Evolutionary conservation across 1,140 invertebrate species (phyloP).

Genomic region (Anoplophora glabripennis): DNA sequence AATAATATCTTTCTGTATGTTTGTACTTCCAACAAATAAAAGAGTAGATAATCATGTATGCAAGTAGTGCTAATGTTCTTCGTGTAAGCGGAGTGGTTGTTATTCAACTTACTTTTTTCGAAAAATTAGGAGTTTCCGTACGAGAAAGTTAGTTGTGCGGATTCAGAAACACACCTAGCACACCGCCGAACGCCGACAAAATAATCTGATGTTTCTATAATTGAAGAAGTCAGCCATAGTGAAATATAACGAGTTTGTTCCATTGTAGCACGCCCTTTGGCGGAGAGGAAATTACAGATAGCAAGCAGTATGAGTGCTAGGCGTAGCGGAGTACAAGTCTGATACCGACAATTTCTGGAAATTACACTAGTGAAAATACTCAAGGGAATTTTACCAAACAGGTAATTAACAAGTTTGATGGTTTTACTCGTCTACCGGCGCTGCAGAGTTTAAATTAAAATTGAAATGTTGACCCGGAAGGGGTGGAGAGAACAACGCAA

Average conservation of each 20-base stretch:
- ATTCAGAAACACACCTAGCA: too few species aligned
- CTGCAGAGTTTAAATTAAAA: slow-evolving; percentile 41
- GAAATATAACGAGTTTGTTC: slow-evolving; percentile 20
- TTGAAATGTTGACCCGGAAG: slow-evolving; percentile 42
- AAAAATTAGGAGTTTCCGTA: too few species aligned
- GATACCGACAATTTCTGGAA: slow-evolving; percentile 49
- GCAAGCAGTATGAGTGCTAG: slow-evolving; percentile 22
- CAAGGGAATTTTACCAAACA: slow-evolving; percentile 48
- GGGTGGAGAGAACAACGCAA: too few species aligned
- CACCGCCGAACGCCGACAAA: not conserved
- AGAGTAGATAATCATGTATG: too few species aligned
- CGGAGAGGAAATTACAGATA: slow-evolving; percentile 45
- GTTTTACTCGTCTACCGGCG: slow-evolving; percentile 42
- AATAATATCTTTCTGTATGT: too few species aligned
- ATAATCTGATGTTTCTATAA: slow-evolving; percentile 1
- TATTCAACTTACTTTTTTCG: too few species aligned
- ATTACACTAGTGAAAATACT: slow-evolving; percentile 47
- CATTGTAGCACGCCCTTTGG: slow-evolving; percentile 28
- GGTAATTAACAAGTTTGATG: slow-evolving; percentile 51
- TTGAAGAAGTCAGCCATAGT: slow-evolving; percentile 14
- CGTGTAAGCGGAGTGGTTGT: too few species aligned
- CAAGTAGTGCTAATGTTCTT: too few species aligned
- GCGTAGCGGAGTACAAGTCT: slow-evolving; percentile 34
- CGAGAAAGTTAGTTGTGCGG: too few species aligned
- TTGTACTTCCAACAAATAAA: too few species aligned